A percentile compares a stretch with the other conserved stretches of the same genome.
Evolutionary conservation across 2,888 invertebrate genomes (phyloP).

Genomic region (Oscheius sp.): DNA sequence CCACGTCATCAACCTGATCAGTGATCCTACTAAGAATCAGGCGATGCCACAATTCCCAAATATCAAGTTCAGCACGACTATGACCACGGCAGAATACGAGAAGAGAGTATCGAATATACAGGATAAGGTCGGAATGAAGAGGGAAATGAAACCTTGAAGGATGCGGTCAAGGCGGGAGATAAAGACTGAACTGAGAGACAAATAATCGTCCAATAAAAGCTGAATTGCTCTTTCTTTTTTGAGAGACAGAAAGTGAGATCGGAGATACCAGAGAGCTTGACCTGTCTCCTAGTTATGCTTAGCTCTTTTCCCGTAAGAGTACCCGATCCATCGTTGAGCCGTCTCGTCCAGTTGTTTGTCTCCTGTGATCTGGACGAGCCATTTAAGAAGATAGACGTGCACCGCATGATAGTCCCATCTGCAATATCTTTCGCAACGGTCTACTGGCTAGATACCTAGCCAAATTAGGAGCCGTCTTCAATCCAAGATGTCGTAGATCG

Average conservation of each 20-base stretch:
- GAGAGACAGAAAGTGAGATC: slow-evolving; percentile 1
- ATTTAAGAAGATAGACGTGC: slow-evolving; percentile 88
- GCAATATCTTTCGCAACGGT: slow-evolving; percentile 13
- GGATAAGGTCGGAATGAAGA: no score
- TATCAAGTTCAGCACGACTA: no score
- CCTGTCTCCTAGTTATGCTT: slow-evolving; percentile 56
- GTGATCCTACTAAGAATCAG: no score
- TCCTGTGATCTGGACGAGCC: slow-evolving; percentile 86
- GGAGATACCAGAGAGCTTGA: not conserved
- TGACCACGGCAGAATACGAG: no score
- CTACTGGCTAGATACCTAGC: slow-evolving; percentile 79
- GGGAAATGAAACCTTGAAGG: no score
- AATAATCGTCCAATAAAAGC: not conserved
- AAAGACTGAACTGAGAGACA: not conserved
- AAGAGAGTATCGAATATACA: no score
- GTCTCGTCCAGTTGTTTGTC: slow-evolving; percentile 69
- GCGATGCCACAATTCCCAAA: no score
- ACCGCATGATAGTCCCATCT: slow-evolving; percentile 97
- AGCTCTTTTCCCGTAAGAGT: slow-evolving; percentile 67
- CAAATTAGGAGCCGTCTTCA: slow-evolving; percentile 84
- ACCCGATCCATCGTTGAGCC: slow-evolving; percentile 69
- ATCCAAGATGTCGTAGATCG: slow-evolving; percentile 91
- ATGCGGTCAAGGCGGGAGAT: no score
- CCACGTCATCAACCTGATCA: no score
- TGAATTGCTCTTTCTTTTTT: not conserved